phyloP scores from a whole-genome alignment of 1,140 invertebrate genomes.

The Palaemon carinicauda region DNA sequence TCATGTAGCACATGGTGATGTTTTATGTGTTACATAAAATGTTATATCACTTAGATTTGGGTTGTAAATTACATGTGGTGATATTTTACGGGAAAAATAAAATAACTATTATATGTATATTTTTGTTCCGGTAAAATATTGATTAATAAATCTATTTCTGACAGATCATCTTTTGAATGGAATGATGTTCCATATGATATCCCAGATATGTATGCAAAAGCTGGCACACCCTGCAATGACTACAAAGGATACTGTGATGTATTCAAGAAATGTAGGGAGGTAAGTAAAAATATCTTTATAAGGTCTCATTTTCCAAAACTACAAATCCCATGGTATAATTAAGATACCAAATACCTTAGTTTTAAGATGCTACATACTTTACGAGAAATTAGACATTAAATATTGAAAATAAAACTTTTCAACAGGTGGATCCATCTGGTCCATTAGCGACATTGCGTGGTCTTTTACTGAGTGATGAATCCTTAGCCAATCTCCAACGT shows the following conservation, averaged over 20 bases:
- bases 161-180: constrained; percentile 88
- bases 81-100: no score
- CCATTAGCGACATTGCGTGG: constrained; percentile 89
- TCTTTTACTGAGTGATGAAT: constrained; percentile 86
- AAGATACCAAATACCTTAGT: no score
- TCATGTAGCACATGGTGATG: no score
- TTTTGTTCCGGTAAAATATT: not conserved
- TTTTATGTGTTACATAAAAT: no score
- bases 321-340: no score
- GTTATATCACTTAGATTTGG: no score
- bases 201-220: constrained; percentile 92
- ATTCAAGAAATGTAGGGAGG: constrained; percentile 94
- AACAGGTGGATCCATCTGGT: constrained; percentile 88
- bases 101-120: not conserved
- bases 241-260: constrained; percentile 99
- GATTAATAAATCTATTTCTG: not conserved
- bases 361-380: no score
- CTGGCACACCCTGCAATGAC: constrained; percentile 95
- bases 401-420: not conserved
- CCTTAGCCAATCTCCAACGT: constrained; percentile 81
- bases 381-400: no score
- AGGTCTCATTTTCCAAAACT: no score
- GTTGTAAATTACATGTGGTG: no score
- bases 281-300: constrained; percentile 62
- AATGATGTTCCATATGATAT: constrained; percentile 87